Evolutionary conservation across 2,888 invertebrate genomes (phyloP), one percentile per base, ranked within the genome.

Genomic region (Teinopalpus imperialis): DNA sequence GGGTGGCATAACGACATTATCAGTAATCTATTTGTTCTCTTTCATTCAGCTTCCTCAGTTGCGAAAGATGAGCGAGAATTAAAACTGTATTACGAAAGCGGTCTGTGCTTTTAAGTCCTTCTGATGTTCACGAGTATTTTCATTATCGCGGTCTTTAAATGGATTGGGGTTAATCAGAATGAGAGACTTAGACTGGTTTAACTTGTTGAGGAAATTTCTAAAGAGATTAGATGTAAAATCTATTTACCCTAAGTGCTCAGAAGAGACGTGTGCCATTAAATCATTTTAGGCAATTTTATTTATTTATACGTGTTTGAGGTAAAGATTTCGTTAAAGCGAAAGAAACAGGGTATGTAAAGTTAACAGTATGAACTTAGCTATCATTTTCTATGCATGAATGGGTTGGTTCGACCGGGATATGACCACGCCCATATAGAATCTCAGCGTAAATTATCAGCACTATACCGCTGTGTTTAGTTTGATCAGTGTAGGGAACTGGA

Each of bases 111-210:
- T 59, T 70, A 69, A 78, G 68, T 62, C 71, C 60, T 60, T 66
- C 63, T 63, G 69, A 70, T 76, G 75, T 77, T 77, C 67, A 57
- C 67, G 59, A 77, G 63, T 69, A 70, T 74, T 71, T 80, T 76
- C 66, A 76, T 79, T 79, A 82, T 82, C 80, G 72, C 66, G 53
- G 61, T 57, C 66, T 63, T 77, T 73, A 73, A 75, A 74, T 69
- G 67, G 74, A 81, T 82, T 78, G 66, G 31, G 49, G 56, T 67
- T 78, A 72, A 76, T 76, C 71, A 69, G 61, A 51, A 59, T 51
- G 61, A 59, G 47, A 35, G 41, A 18, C 41, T 35, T 18, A 7
- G 27, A 10, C 16, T 32, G 40, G 26, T 40, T 39, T 20, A 32
- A 30, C 31, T 10, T 42, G 44, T 41, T 43, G 32, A 8, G 12